These are phyloP conservation scores for Australoheros scitulus DNA, from an alignment of 2,113 vertebrate genomes.

Conservation along the genomic window DNA sequence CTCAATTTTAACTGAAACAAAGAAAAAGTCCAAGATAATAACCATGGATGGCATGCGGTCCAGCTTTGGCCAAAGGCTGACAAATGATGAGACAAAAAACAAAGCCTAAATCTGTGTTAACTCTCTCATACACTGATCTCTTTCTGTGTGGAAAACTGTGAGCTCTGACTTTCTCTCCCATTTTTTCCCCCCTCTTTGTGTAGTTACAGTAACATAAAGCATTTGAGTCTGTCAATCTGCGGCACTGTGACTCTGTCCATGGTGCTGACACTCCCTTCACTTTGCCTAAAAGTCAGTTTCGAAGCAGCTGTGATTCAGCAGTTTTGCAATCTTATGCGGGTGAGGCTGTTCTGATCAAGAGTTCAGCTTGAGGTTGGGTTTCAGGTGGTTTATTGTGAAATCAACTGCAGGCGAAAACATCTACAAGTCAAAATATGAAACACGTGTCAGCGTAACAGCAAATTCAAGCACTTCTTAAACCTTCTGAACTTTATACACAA, in stretches of 20 bases:
- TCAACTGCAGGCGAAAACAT: not conserved
- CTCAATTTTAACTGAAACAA: not conserved
- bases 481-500: not conserved
- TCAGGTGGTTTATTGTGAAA: not conserved
- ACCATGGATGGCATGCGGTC: not conserved
- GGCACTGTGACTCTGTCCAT: not conserved
- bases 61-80: not conserved
- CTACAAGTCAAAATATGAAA: not conserved
- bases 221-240: not conserved
- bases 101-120: not conserved
- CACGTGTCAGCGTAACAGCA: not conserved
- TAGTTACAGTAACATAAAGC: not conserved
- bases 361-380: not conserved
- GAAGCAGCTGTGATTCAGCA: not conserved
- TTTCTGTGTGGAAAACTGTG: not conserved
- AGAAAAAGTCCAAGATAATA: not conserved
- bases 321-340: not conserved
- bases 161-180: not conserved
- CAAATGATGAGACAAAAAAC: not conserved
- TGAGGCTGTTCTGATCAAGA: not conserved
- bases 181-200: not conserved
- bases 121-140: not conserved
- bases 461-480: not conserved
- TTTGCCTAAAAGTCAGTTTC: not conserved
- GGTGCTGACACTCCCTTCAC: slow-evolving; percentile 3